A percentile compares a stretch with the other conserved stretches of the same genome.
phyloP scores from a whole-genome alignment of 2,888 invertebrate species.

The Microchrysa polita region DNA sequence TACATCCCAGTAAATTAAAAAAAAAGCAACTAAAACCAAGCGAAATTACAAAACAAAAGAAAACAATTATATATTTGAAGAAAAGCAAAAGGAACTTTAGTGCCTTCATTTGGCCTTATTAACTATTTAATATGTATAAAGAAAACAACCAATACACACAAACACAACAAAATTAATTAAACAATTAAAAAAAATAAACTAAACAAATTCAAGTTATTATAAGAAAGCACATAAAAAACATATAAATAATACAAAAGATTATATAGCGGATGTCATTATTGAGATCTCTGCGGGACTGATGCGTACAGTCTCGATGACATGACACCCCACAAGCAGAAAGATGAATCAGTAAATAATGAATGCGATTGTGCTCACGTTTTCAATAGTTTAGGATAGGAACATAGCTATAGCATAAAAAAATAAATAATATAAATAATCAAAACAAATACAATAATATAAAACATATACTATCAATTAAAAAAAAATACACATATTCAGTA shows the following conservation, averaged over 20 bases:
- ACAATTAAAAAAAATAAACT: background rate
- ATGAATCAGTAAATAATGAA: too few relatives aligned
- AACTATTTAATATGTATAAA: slow-evolving; percentile 44
- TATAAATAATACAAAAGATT: too few relatives aligned
- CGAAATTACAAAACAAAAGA: slow-evolving; percentile 19
- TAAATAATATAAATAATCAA: too few relatives aligned
- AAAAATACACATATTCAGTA: slow-evolving; percentile 6
- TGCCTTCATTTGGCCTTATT: slow-evolving; percentile 56
- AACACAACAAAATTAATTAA: too few relatives aligned
- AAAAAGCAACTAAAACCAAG: slow-evolving; percentile 6
- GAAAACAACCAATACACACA: slow-evolving; percentile 5
- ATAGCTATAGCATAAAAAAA: too few relatives aligned
- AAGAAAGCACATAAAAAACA: slow-evolving; percentile 33
- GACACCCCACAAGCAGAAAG: too few relatives aligned
- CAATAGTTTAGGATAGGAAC: too few relatives aligned
- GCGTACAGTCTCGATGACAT: too few relatives aligned
- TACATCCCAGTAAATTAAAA: too few relatives aligned
- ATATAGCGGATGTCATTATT: too few relatives aligned
- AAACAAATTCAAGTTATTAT: slow-evolving; percentile 24
- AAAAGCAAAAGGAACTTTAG: slow-evolving; percentile 51
- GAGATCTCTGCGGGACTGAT: too few relatives aligned
- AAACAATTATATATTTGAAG: slow-evolving; percentile 48
- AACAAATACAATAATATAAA: slow-evolving; percentile 6
- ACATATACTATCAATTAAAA: slow-evolving; percentile 12
- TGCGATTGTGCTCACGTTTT: too few relatives aligned